Base-by-base conservation (phyloP, 2,797 vertebrate species). In the Pogoniulus pusillus region DNA sequence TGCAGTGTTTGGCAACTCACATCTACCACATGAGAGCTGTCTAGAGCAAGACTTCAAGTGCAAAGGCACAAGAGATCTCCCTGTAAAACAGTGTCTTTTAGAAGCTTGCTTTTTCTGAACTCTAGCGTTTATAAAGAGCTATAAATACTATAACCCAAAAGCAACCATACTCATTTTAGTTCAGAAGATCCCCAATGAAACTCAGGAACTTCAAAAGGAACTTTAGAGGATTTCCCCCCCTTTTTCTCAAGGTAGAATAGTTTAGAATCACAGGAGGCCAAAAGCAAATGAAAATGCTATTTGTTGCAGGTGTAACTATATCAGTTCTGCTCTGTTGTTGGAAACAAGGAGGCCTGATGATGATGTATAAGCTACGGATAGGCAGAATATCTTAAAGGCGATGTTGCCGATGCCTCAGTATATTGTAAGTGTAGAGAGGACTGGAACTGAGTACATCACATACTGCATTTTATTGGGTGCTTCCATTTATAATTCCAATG, bases 401-500 rank as follows among this genome's bases (percentile, higher is more conserved):
- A 63, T 15, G 32, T 63, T 90, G 41, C 82, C 87, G 30, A 60
- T 77, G 58, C 24, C 39, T 73, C 37, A 18, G 22, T 57, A 47
- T 75, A 11, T 75, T 75, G 34, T 41, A 76, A 71, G 16, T 22
- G 12, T 62, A 62, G 14, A 19, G 35, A 75, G 68, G 82, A 73
- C 35, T 58, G 41, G 55, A 92, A 72, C 30, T 59, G 20, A 79
- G 27, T 79, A 43, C 79, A 35, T 53, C 4, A 6, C 16, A 72
- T 88, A 70, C 80, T 75, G 51, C 64, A 71, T 86, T 90, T 93
- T 81, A 41, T 58, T 70, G 64, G 43, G 32, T 76, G 43, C 16
- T 92, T 91, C 95, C 43, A 45, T 77, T n/a, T 86, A 53, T 91
- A 90, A 89, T 90, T 83, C 49, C 53, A 45, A 60, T 89, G 74